A percentile compares a stretch with the other conserved stretches of the same genome.
Evolutionary conservation across 2,113 vertebrate species (phyloP).

Genomic region (Oreocharis arfaki): DNA sequence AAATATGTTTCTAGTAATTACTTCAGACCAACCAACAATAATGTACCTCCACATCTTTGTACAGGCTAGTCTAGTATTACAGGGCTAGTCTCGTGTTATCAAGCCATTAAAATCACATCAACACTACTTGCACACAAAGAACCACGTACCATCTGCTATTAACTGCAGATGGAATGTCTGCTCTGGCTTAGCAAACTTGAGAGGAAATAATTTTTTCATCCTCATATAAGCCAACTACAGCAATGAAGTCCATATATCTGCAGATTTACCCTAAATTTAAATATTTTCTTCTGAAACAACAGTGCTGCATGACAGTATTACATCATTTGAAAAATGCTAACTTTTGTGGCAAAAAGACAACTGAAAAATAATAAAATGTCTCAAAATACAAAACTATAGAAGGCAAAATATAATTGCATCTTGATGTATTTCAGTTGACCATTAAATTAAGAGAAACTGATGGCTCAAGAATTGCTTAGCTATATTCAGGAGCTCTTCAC

Average conservation of each 20-base stretch:
- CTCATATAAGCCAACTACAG: not conserved
- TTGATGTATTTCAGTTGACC: conserved; percentile 12
- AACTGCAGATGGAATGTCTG: not conserved
- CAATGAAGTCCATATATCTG: not conserved
- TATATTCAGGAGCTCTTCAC: not conserved
- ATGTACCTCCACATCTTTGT: not conserved
- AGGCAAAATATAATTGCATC: not conserved
- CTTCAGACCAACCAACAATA: not conserved
- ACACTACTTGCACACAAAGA: not conserved
- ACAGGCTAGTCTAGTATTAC: not conserved
- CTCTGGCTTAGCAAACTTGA: not conserved
- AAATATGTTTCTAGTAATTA: not conserved
- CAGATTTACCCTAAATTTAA: not conserved
- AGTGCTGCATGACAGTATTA: not conserved
- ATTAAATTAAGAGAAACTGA: conserved; percentile 29
- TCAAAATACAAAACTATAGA: not conserved
- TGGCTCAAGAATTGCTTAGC: not conserved
- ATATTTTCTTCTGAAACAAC: not conserved
- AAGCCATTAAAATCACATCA: conserved; percentile 31
- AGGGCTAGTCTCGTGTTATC: not conserved
- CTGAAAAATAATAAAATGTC: conserved; percentile 3
- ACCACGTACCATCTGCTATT: not conserved
- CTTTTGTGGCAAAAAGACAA: conserved; percentile 10
- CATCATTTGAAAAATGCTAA: not conserved
- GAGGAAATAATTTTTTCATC: not conserved